These are phyloP conservation scores for Chrysina gloriosa DNA, from an alignment of 2,888 invertebrate species.

Conservation along the genomic window DNA sequence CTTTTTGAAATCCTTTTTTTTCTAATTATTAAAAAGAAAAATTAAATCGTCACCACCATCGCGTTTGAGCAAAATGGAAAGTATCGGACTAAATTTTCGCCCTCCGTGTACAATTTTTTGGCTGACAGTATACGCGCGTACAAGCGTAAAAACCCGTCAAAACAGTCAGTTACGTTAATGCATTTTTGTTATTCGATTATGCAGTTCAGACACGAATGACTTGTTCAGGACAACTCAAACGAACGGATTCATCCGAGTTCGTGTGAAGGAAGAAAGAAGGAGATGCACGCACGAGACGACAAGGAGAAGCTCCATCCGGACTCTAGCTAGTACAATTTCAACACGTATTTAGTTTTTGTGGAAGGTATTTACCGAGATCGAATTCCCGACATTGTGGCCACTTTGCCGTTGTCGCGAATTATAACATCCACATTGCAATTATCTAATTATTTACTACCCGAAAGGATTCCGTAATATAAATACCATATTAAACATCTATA, in stretches of 20 bases:
- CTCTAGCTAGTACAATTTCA: conserved; percentile 46
- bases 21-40: too few relatives aligned
- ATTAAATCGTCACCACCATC: too few relatives aligned
- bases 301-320: conserved; percentile 21
- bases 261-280: not conserved
- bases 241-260: not conserved
- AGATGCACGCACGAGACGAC: not conserved
- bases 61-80: too few relatives aligned
- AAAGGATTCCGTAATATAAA: conserved; percentile 31
- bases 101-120: too few relatives aligned
- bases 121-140: not conserved
- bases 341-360: conserved; percentile 57
- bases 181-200: conserved; percentile 56
- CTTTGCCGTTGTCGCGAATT: conserved; percentile 60
- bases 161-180: conserved; percentile 52
- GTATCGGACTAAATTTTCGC: too few relatives aligned
- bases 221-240: conserved; percentile 24
- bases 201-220: conserved; percentile 47
- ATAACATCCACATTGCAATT: conserved; percentile 49
- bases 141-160: conserved; percentile 46
- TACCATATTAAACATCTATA: not conserved
- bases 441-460: conserved; percentile 47
- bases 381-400: conserved; percentile 58
- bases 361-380: conserved; percentile 59
- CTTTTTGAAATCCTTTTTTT: too few relatives aligned